A percentile compares a stretch with the other conserved stretches of the same genome.
phyloP scores from a whole-genome alignment of 2,888 invertebrate species.

The Drepanosiphum platanoidis region DNA sequence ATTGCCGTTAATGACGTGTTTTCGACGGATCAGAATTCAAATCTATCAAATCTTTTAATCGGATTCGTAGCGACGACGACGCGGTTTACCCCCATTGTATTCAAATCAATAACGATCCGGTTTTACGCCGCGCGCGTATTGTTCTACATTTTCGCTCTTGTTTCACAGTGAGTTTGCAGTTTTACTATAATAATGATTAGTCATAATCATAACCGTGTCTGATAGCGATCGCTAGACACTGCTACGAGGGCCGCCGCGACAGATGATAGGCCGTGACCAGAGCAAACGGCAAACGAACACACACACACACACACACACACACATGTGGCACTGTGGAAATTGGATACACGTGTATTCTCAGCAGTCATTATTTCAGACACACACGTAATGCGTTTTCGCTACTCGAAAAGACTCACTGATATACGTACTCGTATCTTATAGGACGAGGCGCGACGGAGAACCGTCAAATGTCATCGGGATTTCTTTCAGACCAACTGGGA shows the following conservation, averaged over 20 bases:
- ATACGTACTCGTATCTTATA: neutral
- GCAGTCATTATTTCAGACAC: neutral
- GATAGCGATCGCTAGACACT: neutral
- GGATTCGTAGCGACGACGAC: neutral
- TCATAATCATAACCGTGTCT: slow-evolving; percentile 18
- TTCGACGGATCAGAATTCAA: neutral
- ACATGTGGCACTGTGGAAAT: slow-evolving; percentile 32
- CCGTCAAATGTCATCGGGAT: neutral
- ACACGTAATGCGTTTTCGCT: slow-evolving; percentile 13
- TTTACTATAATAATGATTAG: slow-evolving; percentile 27
- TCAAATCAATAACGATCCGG: neutral
- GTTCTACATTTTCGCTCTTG: neutral
- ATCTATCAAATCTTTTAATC: neutral
- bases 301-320: too few species aligned
- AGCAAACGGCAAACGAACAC: too few species aligned
- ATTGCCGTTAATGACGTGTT: too few species aligned
- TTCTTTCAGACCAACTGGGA: neutral
- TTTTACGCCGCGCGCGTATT: neutral
- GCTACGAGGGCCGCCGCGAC: too few species aligned
- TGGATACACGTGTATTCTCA: slow-evolving; percentile 33
- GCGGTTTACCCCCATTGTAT: neutral
- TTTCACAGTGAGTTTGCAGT: neutral
- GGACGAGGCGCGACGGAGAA: neutral
- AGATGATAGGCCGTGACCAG: neutral
- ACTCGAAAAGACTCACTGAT: too few species aligned